Evolutionary conservation across 2,113 vertebrate genomes (phyloP).

Genomic region (Corythaixoides concolor): DNA sequence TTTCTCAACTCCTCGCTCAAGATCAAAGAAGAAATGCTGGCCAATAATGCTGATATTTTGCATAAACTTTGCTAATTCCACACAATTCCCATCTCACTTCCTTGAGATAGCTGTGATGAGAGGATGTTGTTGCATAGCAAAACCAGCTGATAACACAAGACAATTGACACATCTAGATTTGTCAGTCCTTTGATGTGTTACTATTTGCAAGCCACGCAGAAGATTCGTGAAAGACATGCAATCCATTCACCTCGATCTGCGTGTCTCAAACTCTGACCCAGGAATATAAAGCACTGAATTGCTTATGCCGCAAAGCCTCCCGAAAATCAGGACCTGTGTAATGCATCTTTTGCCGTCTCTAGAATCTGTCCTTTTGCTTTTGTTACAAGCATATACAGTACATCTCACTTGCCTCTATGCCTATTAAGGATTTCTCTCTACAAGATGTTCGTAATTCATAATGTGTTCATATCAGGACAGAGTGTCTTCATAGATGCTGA

Average conservation of each 20-base stretch:
- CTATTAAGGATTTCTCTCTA: neutral
- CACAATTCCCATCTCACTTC: neutral
- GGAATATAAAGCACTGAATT: neutral
- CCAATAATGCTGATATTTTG: neutral
- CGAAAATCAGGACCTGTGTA: neutral
- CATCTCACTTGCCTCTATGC: neutral
- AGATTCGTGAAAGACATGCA: neutral
- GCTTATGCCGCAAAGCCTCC: neutral
- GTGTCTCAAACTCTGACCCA: neutral
- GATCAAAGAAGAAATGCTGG: neutral
- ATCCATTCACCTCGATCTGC: neutral
- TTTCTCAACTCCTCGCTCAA: neutral
- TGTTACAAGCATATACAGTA: neutral
- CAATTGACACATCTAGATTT: neutral
- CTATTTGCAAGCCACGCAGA: neutral
- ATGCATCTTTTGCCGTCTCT: neutral
- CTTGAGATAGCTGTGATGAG: neutral
- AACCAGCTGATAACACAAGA: neutral
- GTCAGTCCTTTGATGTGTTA: neutral
- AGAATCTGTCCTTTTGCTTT: neutral
- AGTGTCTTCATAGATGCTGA: neutral
- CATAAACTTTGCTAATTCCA: neutral
- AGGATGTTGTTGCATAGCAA: accelerated
- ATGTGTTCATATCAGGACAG: neutral
- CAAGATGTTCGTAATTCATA: neutral